Evolutionary conservation across 2,113 vertebrate genomes (phyloP).

Genomic region (Scomber scombrus): DNA sequence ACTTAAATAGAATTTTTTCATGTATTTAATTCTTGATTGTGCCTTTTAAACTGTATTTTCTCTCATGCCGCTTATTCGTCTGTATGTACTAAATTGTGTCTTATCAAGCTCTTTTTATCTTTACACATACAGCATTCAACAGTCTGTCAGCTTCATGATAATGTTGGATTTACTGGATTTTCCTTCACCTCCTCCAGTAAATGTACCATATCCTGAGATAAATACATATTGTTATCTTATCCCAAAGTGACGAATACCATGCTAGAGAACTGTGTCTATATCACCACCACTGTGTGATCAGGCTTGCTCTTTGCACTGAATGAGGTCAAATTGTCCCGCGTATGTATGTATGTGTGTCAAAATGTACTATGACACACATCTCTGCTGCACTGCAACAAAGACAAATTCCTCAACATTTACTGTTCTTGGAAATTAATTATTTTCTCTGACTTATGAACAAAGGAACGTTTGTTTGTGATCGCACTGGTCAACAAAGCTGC

Average conservation of each 20-base stretch:
- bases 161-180: no score
- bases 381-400: background rate
- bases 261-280: no score
- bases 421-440: background rate
- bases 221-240: background rate
- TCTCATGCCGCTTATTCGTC: no score
- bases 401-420: background rate
- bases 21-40: no score
- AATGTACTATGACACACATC: constrained; percentile 4
- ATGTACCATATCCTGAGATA: no score
- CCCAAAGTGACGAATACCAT: background rate
- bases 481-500: background rate
- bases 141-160: no score
- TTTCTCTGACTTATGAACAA: background rate
- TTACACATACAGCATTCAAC: no score
- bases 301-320: background rate
- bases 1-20: no score
- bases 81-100: no score
- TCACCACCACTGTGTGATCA: background rate
- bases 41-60: no score
- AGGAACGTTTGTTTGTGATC: background rate
- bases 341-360: background rate
- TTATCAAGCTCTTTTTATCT: no score
- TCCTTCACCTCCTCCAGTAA: background rate
- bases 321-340: background rate